Evolutionary conservation across 2,797 vertebrate species (phyloP).

Genomic region (Eidolon dupreanum): DNA sequence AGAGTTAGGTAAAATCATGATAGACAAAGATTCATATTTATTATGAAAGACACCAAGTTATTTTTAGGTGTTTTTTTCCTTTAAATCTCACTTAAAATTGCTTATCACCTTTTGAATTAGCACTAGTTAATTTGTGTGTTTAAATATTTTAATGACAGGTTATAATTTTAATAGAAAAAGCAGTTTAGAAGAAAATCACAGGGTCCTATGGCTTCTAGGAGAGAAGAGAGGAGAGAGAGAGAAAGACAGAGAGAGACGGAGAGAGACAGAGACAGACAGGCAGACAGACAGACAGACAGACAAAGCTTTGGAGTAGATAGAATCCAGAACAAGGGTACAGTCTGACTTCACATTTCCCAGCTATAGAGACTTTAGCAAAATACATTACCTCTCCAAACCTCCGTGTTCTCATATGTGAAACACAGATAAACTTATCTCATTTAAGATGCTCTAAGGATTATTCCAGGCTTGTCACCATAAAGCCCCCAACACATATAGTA

Average conservation of each 20-base stretch:
- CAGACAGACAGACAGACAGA: too few relatives aligned
- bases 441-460: not conserved
- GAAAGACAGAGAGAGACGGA: too few relatives aligned
- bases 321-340: not conserved
- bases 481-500: accelerated
- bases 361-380: not conserved
- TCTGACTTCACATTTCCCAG: not conserved
- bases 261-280: too few relatives aligned
- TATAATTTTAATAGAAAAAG: slow-evolving; percentile 74
- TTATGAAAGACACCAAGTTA: slow-evolving; percentile 64
- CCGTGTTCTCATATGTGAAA: not conserved
- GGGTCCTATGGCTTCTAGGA: not conserved
- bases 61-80: slow-evolving; percentile 52
- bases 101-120: slow-evolving; percentile 74
- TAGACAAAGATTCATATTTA: slow-evolving; percentile 54
- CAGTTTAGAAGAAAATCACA: slow-evolving; percentile 60
- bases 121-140: slow-evolving; percentile 69
- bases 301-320: not conserved
- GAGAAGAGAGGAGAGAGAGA: not conserved
- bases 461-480: not conserved
- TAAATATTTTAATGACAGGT: slow-evolving; percentile 72
- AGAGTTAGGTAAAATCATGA: slow-evolving; percentile 40
- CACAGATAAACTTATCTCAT: not conserved
- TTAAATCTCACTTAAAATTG: slow-evolving; percentile 61
- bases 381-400: not conserved